These are phyloP conservation scores for Spisula solida DNA, from an alignment of 2,888 invertebrate genomes.

Conservation along the genomic window DNA sequence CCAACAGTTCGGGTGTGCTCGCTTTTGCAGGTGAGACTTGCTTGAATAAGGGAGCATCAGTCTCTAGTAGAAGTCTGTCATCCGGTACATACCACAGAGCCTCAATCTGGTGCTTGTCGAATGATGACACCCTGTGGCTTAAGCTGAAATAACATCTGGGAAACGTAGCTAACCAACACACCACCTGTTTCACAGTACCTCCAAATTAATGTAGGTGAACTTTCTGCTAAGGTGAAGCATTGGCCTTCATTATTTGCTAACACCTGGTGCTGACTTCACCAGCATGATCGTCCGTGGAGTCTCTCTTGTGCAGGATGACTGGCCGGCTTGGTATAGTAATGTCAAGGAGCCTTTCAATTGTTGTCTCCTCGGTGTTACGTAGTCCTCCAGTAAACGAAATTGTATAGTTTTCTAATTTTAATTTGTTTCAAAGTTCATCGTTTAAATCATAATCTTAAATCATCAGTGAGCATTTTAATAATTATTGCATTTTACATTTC, in stretches of 20 bases:
- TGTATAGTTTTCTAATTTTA: too few species aligned
- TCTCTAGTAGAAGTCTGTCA: conserved; percentile 21
- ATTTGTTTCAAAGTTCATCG: too few species aligned
- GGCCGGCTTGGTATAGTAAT: neutral
- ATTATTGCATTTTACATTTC: too few species aligned
- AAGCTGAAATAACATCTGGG: conserved; percentile 23
- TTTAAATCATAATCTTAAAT: too few species aligned
- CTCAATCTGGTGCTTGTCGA: conserved; percentile 17
- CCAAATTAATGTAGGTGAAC: too few species aligned
- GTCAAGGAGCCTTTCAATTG: neutral
- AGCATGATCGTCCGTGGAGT: neutral
- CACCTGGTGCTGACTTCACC: neutral
- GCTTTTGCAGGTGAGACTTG: neutral
- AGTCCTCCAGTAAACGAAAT: too few species aligned
- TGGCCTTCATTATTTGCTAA: too few species aligned
- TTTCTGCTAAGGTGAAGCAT: too few species aligned
- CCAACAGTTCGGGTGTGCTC: conserved; percentile 22
- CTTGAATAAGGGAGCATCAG: conserved; percentile 33
- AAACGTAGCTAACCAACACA: neutral
- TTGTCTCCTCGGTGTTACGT: neutral
- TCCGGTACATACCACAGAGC: conserved; percentile 7
- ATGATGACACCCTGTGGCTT: neutral
- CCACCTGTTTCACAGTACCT: neutral
- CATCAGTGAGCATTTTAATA: too few species aligned
- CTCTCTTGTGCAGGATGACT: conserved; percentile 15